Conservation (phyloP, 1,140 invertebrate species). For the Reticulitermes speratus region DNA sequence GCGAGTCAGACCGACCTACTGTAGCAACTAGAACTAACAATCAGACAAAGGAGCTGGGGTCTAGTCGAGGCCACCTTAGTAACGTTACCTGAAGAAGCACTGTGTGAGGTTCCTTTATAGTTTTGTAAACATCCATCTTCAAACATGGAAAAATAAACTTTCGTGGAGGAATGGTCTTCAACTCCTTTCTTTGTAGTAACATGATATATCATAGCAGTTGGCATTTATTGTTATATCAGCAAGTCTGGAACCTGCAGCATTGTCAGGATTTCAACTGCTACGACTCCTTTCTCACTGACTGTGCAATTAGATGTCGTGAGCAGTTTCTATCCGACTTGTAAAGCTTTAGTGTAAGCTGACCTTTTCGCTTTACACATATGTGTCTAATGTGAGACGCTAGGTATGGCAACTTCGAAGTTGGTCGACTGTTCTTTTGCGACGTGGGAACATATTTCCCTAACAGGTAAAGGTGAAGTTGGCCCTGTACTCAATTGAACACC, state of each 20-base stretch:
- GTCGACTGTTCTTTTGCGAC: no score
- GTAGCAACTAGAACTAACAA: not conserved
- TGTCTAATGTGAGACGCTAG: no score
- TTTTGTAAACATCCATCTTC: not conserved
- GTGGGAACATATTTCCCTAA: no score
- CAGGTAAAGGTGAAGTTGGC: no score
- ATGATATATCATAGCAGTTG: not conserved
- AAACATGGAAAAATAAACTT: not conserved
- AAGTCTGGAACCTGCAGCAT: not conserved
- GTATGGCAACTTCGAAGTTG: no score
- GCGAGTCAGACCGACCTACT: not conserved
- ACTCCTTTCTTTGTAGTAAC: not conserved
- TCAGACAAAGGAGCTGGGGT: not conserved
- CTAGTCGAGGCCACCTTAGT: not conserved
- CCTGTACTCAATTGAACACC: no score
- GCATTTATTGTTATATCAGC: not conserved
- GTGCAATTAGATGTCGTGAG: not conserved
- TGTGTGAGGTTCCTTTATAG: not conserved
- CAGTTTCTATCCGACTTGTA: not conserved
- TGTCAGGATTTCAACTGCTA: not conserved
- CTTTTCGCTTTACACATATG: no score
- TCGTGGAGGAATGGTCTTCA: not conserved
- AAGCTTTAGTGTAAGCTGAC: not conserved
- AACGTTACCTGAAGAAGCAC: not conserved
- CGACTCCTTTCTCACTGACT: not conserved